These are phyloP conservation scores for Sterrhoptilus dennistouni DNA, from an alignment of 2,113 vertebrate genomes.

Conservation along the genomic window DNA sequence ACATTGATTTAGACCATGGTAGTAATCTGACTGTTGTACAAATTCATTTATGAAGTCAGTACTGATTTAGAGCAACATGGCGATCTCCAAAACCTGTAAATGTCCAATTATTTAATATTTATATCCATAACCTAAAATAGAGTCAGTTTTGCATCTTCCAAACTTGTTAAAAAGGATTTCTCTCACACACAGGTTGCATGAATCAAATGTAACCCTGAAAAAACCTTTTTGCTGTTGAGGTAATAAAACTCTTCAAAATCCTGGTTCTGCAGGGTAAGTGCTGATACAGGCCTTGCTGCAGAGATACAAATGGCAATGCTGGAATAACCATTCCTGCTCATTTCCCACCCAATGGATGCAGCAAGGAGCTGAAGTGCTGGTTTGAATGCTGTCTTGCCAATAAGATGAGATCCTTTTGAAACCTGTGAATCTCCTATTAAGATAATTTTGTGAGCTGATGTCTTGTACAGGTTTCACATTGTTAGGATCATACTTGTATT, in stretches of 20 bases:
- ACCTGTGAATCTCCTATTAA: background rate
- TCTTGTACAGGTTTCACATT: background rate
- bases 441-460: background rate
- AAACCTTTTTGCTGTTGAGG: background rate
- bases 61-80: background rate
- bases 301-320: background rate
- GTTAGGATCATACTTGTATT: background rate
- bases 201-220: background rate
- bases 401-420: background rate
- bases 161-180: background rate
- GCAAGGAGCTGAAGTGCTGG: background rate
- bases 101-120: slow-evolving; percentile 19
- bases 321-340: background rate
- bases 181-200: background rate
- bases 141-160: background rate
- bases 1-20: background rate
- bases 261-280: background rate
- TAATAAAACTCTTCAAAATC: background rate
- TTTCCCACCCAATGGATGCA: background rate
- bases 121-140: background rate
- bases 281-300: background rate
- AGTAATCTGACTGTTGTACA: background rate
- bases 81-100: background rate
- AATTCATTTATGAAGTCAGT: background rate
- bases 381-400: background rate